Evolutionary conservation across 2,113 vertebrate species (phyloP).

Genomic region (Varanus komodoensis): DNA sequence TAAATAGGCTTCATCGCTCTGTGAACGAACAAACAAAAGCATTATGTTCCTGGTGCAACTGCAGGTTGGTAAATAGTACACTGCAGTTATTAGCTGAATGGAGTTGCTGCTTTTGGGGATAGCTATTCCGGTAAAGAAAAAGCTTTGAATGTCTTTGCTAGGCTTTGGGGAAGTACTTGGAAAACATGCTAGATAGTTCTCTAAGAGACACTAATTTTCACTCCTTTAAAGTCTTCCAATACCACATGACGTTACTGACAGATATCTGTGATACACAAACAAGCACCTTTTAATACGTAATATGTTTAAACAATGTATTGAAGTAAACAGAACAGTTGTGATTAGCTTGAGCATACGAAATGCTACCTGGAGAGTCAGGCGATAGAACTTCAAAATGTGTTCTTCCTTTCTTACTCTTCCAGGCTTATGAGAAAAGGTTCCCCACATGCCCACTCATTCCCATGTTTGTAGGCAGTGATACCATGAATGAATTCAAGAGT

Average conservation of each 20-base stretch:
- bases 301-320: slow-evolving; percentile 23
- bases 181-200: slow-evolving; percentile 40
- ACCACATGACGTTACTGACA: slow-evolving; percentile 43
- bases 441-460: slow-evolving; percentile 93
- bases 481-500: slow-evolving; percentile 84
- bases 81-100: slow-evolving; percentile 20
- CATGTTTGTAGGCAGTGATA: slow-evolving; percentile 93
- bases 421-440: slow-evolving; percentile 95
- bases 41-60: slow-evolving; percentile 30
- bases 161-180: slow-evolving; percentile 48
- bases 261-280: slow-evolving; percentile 42
- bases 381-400: not conserved
- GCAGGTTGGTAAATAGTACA: slow-evolving; percentile 34
- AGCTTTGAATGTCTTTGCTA: slow-evolving; percentile 52
- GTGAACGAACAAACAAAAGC: not conserved
- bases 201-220: not conserved
- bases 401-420: not conserved
- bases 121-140: slow-evolving; percentile 59
- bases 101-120: slow-evolving; percentile 14
- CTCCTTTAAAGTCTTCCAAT: slow-evolving; percentile 25
- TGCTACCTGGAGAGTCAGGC: not conserved
- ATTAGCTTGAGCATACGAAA: slow-evolving; percentile 12
- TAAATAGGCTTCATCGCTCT: not conserved
- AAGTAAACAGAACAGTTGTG: slow-evolving; percentile 3
- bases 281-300: not conserved